These are phyloP conservation scores for Micrasema longulum DNA, from an alignment of 1,140 invertebrate genomes.

Conservation along the genomic window DNA sequence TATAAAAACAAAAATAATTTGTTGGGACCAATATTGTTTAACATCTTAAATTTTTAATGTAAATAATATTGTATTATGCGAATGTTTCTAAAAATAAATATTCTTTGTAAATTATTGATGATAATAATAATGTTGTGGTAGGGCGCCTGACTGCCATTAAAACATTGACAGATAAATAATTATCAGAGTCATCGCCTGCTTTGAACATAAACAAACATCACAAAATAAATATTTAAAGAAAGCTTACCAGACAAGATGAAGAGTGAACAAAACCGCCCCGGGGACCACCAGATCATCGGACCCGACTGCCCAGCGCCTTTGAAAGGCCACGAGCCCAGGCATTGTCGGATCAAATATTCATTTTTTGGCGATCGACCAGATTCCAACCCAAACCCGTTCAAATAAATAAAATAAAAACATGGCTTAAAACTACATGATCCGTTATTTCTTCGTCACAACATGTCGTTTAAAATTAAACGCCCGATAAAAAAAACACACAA, in stretches of 20 bases:
- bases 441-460: not conserved
- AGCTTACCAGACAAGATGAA: slow-evolving; percentile 87
- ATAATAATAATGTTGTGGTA: too few species aligned
- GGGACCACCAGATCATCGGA: slow-evolving; percentile 91
- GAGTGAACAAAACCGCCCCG: slow-evolving; percentile 78
- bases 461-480: not conserved
- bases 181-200: too few species aligned
- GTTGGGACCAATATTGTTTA: too few species aligned
- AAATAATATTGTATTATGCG: too few species aligned
- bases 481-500: not conserved
- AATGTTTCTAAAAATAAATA: too few species aligned
- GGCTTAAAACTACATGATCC: not conserved
- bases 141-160: too few species aligned
- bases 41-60: too few species aligned
- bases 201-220: too few species aligned
- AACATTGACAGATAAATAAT: too few species aligned
- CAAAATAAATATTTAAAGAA: too few species aligned
- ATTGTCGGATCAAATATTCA: slow-evolving; percentile 63
- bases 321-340: slow-evolving; percentile 89
- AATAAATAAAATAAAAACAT: not conserved
- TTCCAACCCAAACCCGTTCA: not conserved
- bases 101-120: too few species aligned
- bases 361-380: not conserved
- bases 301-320: slow-evolving; percentile 88
- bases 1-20: too few species aligned